Percentiles rank a stretch among this genome's conserved stretches.
These are phyloP conservation scores for Melinopterus prodromus DNA, from an alignment of 2,888 invertebrate species.

Conservation along the genomic window DNA sequence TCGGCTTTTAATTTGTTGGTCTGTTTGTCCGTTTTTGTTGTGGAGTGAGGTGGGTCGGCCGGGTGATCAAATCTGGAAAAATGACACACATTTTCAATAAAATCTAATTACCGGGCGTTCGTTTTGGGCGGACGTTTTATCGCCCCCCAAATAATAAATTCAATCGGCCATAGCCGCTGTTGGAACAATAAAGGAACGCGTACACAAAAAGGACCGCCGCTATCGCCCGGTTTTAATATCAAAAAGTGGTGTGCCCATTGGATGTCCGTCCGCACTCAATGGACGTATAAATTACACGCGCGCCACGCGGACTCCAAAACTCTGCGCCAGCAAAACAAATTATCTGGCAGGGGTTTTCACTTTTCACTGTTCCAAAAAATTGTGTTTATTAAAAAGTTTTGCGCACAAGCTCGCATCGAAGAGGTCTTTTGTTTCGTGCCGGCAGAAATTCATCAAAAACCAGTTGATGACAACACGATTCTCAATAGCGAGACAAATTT, in stretches of 20 bases:
- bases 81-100: conserved; percentile 14
- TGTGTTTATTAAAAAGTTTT: neutral
- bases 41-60: neutral
- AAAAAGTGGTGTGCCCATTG: conserved; percentile 16
- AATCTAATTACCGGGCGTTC: conserved; percentile 15
- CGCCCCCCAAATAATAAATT: conserved; percentile 17
- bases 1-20: conserved; percentile 4
- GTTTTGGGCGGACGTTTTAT: conserved; percentile 19
- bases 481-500: too few relatives aligned
- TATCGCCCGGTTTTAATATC: conserved; percentile 15
- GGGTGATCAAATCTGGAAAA: neutral
- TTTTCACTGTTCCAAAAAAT: neutral
- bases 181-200: conserved; percentile 15
- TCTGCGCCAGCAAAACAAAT: neutral
- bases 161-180: conserved; percentile 11
- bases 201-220: conserved; percentile 11
- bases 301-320: neutral
- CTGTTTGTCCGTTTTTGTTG: neutral
- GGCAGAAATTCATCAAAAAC: too few relatives aligned
- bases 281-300: neutral
- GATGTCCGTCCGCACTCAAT: conserved; percentile 21
- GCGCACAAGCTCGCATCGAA: too few relatives aligned
- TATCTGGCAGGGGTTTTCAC: neutral
- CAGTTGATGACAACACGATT: too few relatives aligned
- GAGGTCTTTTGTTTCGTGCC: too few relatives aligned